phyloP scores from a whole-genome alignment of 2,797 vertebrate species.

The Sebastes vulpes region DNA sequence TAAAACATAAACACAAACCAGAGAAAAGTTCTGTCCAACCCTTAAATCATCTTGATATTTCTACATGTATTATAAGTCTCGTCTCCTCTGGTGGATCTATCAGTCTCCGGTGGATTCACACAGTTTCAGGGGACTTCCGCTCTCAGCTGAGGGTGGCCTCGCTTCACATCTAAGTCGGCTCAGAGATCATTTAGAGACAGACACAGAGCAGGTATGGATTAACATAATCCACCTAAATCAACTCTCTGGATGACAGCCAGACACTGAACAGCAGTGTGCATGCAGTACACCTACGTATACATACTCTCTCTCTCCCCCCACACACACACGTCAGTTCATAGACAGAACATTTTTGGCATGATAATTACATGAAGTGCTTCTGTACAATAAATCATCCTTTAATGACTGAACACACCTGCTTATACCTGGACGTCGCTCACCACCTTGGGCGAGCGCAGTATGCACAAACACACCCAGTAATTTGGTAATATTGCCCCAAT shows the following conservation, averaged over 20 bases:
- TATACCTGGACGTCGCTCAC: constrained; percentile 46
- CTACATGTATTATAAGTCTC: not conserved
- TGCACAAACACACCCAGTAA: constrained; percentile 58
- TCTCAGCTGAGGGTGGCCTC: constrained; percentile 63
- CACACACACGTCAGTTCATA: constrained; percentile 15
- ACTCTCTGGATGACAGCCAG: constrained; percentile 69
- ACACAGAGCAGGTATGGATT: constrained; percentile 70
- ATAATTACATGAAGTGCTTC: constrained; percentile 67
- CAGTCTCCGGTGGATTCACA: constrained; percentile 19
- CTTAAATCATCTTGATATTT: not conserved
- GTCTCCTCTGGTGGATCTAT: not conserved
- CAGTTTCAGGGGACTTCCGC: constrained; percentile 58
- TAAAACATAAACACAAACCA: not conserved
- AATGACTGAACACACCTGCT: constrained; percentile 53
- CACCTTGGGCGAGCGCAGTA: constrained; percentile 42
- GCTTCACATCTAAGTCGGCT: constrained; percentile 45
- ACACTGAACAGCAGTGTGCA: constrained; percentile 29
- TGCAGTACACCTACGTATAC: constrained; percentile 13
- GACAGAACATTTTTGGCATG: constrained; percentile 52
- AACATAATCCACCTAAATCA: constrained; percentile 76
- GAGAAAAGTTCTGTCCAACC: not conserved
- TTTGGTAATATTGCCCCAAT: constrained; percentile 69
- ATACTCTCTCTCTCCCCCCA: not conserved
- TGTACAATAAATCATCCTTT: constrained; percentile 65
- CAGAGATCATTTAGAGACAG: constrained; percentile 68